Conservation (phyloP, 2,888 invertebrate genomes). For the Drosophila fungiperda region DNA sequence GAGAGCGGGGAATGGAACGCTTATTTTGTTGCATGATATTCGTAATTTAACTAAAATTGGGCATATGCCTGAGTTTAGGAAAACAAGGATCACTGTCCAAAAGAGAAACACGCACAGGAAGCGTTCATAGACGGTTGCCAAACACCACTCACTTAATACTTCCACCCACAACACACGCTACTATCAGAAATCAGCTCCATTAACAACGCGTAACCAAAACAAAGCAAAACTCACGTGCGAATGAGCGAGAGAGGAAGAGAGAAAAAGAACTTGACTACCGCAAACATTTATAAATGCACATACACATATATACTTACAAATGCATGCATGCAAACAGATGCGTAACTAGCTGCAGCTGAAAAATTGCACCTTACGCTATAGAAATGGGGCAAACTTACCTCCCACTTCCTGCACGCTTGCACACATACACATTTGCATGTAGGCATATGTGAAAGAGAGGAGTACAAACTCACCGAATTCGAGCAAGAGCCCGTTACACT, state of each 20-base stretch:
- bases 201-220: constrained; percentile 73
- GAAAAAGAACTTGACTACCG: constrained; percentile 41
- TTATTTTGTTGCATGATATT: constrained; percentile 28
- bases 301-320: constrained; percentile 9
- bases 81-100: constrained; percentile 60
- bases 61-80: constrained; percentile 44
- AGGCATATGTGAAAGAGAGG: constrained; percentile 4
- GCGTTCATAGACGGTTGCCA: constrained; percentile 49
- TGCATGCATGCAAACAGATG: constrained; percentile 39
- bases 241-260: constrained; percentile 24
- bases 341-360: constrained; percentile 53
- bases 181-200: constrained; percentile 30
- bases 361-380: constrained; percentile 55
- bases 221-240: constrained; percentile 54
- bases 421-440: constrained; percentile 19
- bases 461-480: constrained; percentile 83
- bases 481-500: constrained; percentile 88
- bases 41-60: constrained; percentile 39
- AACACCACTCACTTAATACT: constrained; percentile 13
- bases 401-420: constrained; percentile 28
- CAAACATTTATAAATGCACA: constrained; percentile 23
- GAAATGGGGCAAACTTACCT: constrained; percentile 49
- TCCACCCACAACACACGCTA: constrained; percentile 2
- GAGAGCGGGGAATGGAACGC: constrained; percentile 9
- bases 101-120: constrained; percentile 72